A percentile compares a stretch with the other conserved stretches of the same genome.
phyloP scores from a whole-genome alignment of 2,888 invertebrate species.

The Cordilura impudica region DNA sequence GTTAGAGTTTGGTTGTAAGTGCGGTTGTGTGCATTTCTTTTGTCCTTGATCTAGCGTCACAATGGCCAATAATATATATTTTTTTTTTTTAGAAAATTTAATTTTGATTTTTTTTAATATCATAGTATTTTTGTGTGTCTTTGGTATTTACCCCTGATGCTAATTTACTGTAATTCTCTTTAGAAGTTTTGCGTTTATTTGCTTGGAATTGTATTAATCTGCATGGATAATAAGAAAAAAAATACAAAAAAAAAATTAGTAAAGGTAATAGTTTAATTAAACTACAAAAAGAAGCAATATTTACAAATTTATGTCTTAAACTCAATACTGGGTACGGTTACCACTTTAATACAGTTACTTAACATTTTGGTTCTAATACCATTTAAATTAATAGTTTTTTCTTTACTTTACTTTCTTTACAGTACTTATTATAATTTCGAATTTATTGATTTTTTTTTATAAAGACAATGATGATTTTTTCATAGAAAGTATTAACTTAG shows the following conservation, averaged over 20 bases:
- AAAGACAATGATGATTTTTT: no score
- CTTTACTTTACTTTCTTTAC: no score
- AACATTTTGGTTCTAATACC: no score
- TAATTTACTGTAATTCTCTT: constrained; percentile 64
- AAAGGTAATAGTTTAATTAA: no score
- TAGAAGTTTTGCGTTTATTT: constrained; percentile 50
- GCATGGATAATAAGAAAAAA: constrained; percentile 33
- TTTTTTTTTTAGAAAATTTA: neutral
- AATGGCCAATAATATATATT: constrained; percentile 53
- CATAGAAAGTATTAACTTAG: no score
- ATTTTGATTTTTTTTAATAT: constrained; percentile 30
- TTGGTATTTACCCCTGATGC: constrained; percentile 61
- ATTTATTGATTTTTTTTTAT: no score
- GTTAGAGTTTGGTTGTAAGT: constrained; percentile 7
- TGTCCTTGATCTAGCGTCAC: constrained; percentile 52
- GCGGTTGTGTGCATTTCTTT: constrained; percentile 12
- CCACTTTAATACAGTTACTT: no score
- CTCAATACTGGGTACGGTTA: no score
- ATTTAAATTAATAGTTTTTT: no score
- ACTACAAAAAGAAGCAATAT: no score
- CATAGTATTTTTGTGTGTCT: constrained; percentile 33
- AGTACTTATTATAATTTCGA: no score
- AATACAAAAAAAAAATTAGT: neutral
- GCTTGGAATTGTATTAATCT: constrained; percentile 64
- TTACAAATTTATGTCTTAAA: no score